Conservation (phyloP, 2,888 invertebrate genomes). For the Smittia aterrima region DNA sequence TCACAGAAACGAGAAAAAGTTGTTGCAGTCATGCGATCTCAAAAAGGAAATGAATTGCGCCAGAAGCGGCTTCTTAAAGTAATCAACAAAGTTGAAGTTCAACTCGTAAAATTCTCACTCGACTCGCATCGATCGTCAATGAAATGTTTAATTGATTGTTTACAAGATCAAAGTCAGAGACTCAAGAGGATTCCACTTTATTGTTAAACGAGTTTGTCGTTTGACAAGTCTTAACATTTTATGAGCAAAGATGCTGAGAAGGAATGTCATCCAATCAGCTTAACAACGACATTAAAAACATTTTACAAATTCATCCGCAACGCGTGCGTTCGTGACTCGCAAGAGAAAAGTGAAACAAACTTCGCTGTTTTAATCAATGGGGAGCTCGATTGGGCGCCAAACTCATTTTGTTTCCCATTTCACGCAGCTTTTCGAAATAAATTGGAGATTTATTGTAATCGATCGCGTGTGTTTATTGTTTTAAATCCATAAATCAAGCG, state of each 20-base stretch:
- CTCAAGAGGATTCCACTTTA: background rate
- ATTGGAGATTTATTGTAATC: background rate
- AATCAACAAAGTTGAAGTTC: background rate
- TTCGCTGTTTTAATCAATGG: background rate
- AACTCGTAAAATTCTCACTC: background rate
- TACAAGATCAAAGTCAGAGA: background rate
- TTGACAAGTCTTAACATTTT: background rate
- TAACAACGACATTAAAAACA: background rate
- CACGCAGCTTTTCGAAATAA: background rate
- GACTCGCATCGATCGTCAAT: background rate
- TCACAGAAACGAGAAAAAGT: background rate
- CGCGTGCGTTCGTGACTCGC: background rate
- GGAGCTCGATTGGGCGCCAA: background rate
- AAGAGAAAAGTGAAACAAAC: background rate
- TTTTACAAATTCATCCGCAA: slow-evolving; percentile 8
- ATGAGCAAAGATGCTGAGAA: too few relatives aligned
- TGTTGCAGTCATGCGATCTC: slow-evolving; percentile 2
- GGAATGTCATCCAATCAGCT: background rate
- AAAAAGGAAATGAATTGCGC: background rate
- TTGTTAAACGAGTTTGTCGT: background rate
- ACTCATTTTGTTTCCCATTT: background rate
- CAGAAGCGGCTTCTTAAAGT: background rate
- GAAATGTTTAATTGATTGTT: background rate
- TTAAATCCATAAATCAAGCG: background rate
- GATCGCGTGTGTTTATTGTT: background rate